Base-by-base conservation (phyloP, 2,113 vertebrate genomes). In the Epinephelus fuscoguttatus region DNA sequence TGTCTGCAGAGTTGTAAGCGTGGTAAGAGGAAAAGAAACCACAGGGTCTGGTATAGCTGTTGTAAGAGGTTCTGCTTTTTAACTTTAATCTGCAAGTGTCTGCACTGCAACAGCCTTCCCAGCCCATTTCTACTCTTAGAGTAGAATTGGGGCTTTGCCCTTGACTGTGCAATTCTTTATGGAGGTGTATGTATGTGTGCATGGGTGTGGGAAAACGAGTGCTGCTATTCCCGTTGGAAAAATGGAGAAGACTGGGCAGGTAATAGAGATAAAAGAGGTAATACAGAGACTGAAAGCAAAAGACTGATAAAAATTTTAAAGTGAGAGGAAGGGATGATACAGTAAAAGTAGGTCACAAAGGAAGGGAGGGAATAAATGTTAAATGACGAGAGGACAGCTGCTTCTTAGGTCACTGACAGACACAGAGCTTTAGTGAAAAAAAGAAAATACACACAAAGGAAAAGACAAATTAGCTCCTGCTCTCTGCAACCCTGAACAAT, bases 371-470 rank as follows among this genome's bases (percentile, higher is more conserved):
- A 81, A 81, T 73, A 49, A 57, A 86, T 79, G 57, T 55, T 57
- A 70, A 61, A 84, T 84, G 71, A 82, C 61, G 75, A 72, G 66
- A 70, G 70, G 66, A 82, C 90, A 91, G 85, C 75, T 89, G 91
- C 63, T 61, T 70, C 81, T 85, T 62, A 81, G 87, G 85, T 85
- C 85, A 91, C 50, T 78, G 64, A 88, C 78, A 78, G 27, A 78
- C 37, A 60, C n/a, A 64, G 60, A 71, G 47, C 19, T 69, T 67
- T 45, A n/a, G 45, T 23, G 57, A 61, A 7, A 37, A 7, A 37
- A 37, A 37, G 33, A 37, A 37, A 80, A 76, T 53, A 53, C 18
- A 57, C 83, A 80, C 62, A 47, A 19, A 53, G 64, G 88, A 81
- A 80, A 80, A 53, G 42, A 59, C 55, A 19, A 77, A 88, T 76